A percentile compares a stretch with the other conserved stretches of the same genome.
These are phyloP conservation scores for Drosophila nigromelanica DNA, from an alignment of 1,140 invertebrate genomes.

Conservation along the genomic window DNA sequence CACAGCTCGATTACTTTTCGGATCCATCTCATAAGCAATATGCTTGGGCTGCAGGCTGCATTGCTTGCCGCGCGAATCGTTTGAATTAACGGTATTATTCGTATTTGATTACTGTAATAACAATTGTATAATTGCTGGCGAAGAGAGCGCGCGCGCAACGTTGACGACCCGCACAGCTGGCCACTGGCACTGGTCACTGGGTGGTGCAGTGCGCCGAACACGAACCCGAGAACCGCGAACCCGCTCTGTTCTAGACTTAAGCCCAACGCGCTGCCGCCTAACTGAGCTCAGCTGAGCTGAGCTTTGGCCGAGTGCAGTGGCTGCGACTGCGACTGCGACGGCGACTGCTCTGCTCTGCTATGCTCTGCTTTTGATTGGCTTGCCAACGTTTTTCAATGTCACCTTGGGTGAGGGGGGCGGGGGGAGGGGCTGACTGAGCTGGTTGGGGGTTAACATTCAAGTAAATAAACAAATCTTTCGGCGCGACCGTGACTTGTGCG, in stretches of 20 bases:
- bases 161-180: slow-evolving; percentile 31
- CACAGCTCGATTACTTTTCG: slow-evolving; percentile 68
- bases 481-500: slow-evolving; percentile 74
- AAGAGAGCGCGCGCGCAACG: slow-evolving; percentile 40
- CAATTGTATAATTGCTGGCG: neutral
- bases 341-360: slow-evolving; percentile 2
- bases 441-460: slow-evolving; percentile 15
- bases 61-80: slow-evolving; percentile 47
- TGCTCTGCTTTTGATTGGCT: slow-evolving; percentile 64
- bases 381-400: slow-evolving; percentile 71
- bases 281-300: slow-evolving; percentile 21
- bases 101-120: neutral
- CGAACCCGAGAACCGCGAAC: slow-evolving; percentile 35
- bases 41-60: slow-evolving; percentile 60
- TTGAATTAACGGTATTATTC: neutral
- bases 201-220: slow-evolving; percentile 53
- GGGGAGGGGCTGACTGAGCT: neutral
- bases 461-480: slow-evolving; percentile 67
- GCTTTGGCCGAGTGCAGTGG: neutral
- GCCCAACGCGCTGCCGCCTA: slow-evolving; percentile 31
- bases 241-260: slow-evolving; percentile 18
- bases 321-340: neutral
- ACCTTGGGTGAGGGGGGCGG: slow-evolving; percentile 8
- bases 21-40: slow-evolving; percentile 70
- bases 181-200: slow-evolving; percentile 59